A percentile compares a stretch with the other conserved stretches of the same genome.
Evolutionary conservation across 2,797 vertebrate species (phyloP).

Genomic region (Mastacembelus armatus): DNA sequence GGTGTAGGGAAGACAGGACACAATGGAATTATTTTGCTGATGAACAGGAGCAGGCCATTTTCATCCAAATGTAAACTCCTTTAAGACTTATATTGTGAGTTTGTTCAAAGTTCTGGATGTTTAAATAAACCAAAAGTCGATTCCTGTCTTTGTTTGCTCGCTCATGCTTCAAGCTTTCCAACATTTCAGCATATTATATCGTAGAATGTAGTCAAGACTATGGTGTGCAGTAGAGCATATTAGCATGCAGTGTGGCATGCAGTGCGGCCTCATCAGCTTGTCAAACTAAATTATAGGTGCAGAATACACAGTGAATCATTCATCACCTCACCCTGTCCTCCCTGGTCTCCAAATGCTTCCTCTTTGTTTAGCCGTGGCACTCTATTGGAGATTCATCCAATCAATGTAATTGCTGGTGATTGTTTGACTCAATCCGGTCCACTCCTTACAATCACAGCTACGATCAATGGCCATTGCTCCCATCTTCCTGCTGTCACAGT

Average conservation of each 20-base stretch:
- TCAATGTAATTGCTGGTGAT: conserved; percentile 82
- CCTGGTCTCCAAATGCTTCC: conserved; percentile 67
- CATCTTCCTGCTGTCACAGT: conserved; percentile 47
- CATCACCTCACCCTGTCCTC: conserved; percentile 69
- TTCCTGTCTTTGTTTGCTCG: background rate
- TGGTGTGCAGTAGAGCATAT: conserved; percentile 27
- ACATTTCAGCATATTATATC: background rate
- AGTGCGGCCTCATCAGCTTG: conserved; percentile 68
- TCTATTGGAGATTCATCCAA: conserved; percentile 75
- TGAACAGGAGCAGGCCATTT: conserved; percentile 45
- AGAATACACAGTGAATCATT: conserved; percentile 67
- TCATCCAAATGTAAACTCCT: conserved; percentile 25
- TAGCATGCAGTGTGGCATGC: conserved; percentile 55
- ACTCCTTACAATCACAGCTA: conserved; percentile 63
- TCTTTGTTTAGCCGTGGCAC: conserved; percentile 70
- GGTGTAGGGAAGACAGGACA: conserved; percentile 55
- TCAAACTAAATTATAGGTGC: conserved; percentile 78
- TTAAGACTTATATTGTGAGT: conserved; percentile 4
- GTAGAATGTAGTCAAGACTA: conserved; percentile 4
- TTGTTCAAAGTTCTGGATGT: conserved; percentile 22
- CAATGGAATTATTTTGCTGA: conserved; percentile 29
- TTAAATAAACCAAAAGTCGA: conserved; percentile 44
- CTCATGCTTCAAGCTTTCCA: conserved; percentile 7
- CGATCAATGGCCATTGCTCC: conserved; percentile 62
- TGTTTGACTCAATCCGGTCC: conserved; percentile 72